phyloP scores from a whole-genome alignment of 1,140 invertebrate genomes.

The Halesus radiatus region DNA sequence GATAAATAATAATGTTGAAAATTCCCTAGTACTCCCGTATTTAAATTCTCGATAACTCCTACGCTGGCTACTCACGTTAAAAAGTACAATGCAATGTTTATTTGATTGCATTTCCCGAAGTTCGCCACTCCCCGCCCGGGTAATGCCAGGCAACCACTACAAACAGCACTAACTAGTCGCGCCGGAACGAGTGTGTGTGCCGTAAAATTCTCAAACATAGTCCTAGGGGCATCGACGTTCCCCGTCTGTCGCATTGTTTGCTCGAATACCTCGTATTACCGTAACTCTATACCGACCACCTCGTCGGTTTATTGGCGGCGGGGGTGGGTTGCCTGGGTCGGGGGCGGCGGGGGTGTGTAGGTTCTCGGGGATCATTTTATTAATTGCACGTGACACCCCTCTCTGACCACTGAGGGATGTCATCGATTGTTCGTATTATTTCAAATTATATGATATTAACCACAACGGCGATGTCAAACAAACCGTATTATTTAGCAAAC shows the following conservation, averaged over 20 bases:
- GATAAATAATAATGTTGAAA: too few relatives aligned
- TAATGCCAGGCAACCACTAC: too few relatives aligned
- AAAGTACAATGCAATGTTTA: background rate
- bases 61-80: too few relatives aligned
- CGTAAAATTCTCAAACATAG: conserved; percentile 34
- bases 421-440: background rate
- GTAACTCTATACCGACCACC: conserved; percentile 23
- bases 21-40: too few relatives aligned
- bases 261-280: conserved; percentile 38
- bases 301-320: too few relatives aligned
- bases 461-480: too few relatives aligned
- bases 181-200: conserved; percentile 8
- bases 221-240: background rate
- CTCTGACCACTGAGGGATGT: conserved; percentile 10
- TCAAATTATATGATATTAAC: too few relatives aligned
- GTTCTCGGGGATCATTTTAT: conserved; percentile 29
- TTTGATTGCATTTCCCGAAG: conserved; percentile 3
- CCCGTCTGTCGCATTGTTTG: conserved; percentile 27
- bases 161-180: background rate
- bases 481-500: too few relatives aligned
- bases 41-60: too few relatives aligned
- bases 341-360: background rate
- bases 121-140: background rate
- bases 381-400: conserved; percentile 10
- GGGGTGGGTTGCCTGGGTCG: too few relatives aligned